These are phyloP conservation scores for Paramormyrops kingsleyae DNA, from an alignment of 2,113 vertebrate genomes.

Conservation along the genomic window DNA sequence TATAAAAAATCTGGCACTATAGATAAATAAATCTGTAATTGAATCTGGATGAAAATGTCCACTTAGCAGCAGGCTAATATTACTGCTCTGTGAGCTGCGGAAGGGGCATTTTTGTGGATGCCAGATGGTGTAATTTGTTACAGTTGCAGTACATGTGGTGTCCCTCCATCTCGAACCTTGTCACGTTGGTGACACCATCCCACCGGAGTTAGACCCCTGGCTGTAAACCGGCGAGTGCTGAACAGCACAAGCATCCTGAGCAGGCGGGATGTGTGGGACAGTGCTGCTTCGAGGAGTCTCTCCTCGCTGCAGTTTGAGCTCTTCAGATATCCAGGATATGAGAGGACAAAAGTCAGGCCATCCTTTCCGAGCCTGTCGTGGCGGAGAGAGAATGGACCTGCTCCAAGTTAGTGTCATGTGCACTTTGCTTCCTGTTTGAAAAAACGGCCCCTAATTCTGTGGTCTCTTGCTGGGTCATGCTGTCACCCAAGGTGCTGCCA, in stretches of 20 bases:
- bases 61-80: not conserved
- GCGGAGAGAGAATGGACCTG: not conserved
- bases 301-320: not conserved
- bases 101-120: not conserved
- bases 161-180: not conserved
- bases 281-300: not conserved
- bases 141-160: not conserved
- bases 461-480: not conserved
- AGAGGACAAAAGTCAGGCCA: not conserved
- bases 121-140: not conserved
- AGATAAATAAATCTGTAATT: not conserved
- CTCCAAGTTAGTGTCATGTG: not conserved
- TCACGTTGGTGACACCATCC: not conserved
- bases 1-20: not conserved
- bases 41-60: not conserved
- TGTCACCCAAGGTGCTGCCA: not conserved
- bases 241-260: not conserved
- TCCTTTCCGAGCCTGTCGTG: not conserved
- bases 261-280: not conserved
- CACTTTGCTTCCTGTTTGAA: not conserved
- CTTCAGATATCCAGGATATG: not conserved
- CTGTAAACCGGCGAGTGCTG: not conserved
- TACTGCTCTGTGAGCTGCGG: not conserved
- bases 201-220: not conserved
- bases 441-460: not conserved